A percentile compares a stretch with the other conserved stretches of the same genome.
phyloP scores from a whole-genome alignment of 2,888 invertebrate genomes.

The Allacma fusca region DNA sequence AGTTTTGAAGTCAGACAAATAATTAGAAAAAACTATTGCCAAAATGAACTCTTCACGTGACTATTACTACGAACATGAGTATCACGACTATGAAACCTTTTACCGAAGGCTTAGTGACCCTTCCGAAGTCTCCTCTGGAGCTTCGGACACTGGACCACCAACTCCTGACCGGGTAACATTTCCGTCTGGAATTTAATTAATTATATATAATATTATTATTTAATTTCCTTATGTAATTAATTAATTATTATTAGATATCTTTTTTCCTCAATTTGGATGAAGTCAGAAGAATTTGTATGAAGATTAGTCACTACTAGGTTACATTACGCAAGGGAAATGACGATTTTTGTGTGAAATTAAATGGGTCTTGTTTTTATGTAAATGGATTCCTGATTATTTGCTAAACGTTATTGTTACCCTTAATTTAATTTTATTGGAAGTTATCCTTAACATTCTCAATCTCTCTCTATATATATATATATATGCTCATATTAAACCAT shows the following conservation, averaged over 20 bases:
- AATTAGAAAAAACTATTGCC: not conserved
- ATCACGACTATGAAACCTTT: slow-evolving; percentile 58
- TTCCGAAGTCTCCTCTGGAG: slow-evolving; percentile 57
- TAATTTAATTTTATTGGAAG: not conserved
- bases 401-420: not conserved
- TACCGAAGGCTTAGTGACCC: slow-evolving; percentile 60
- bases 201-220: not conserved
- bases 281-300: too few relatives aligned
- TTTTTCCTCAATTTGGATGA: too few relatives aligned
- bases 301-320: too few relatives aligned
- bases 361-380: not conserved
- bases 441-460: slow-evolving; percentile 10
- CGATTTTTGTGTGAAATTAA: too few relatives aligned
- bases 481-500: not conserved
- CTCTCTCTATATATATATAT: not conserved
- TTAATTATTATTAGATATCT: too few relatives aligned
- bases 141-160: slow-evolving; percentile 51
- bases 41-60: slow-evolving; percentile 49
- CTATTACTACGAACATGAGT: slow-evolving; percentile 57
- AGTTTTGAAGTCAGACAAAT: slow-evolving; percentile 1
- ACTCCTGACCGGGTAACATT: slow-evolving; percentile 55
- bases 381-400: not conserved
- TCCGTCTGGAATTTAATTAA: not conserved
- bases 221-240: too few relatives aligned
- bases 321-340: too few relatives aligned